Percentiles rank a stretch among this genome's conserved stretches.
Conservation (phyloP, 2,888 invertebrate genomes). For the Phrixothrix hirtus region DNA sequence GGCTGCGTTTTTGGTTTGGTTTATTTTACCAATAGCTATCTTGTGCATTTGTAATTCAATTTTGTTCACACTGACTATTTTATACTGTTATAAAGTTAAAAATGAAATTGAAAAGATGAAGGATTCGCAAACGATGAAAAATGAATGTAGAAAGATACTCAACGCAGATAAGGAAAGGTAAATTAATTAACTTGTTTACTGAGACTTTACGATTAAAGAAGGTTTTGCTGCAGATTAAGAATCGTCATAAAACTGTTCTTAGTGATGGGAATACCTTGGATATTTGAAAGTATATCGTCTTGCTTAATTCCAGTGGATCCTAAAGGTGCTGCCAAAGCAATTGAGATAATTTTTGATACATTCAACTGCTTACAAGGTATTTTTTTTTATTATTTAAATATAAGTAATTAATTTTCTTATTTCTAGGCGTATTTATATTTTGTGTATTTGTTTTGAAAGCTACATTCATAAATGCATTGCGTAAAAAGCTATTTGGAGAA, state of each 20-base stretch:
- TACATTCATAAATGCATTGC: constrained; percentile 46
- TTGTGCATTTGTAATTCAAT: constrained; percentile 68
- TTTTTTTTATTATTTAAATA: not conserved
- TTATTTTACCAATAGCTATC: constrained; percentile 62
- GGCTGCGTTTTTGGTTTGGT: constrained; percentile 35
- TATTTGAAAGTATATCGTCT: constrained; percentile 67
- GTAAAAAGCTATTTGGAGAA: constrained; percentile 18
- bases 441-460: constrained; percentile 72
- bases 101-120: constrained; percentile 73
- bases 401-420: not conserved
- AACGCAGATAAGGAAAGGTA: constrained; percentile 71
- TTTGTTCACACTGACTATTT: constrained; percentile 69
- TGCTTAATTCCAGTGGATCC: constrained; percentile 59
- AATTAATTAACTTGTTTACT: too few species aligned
- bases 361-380: constrained; percentile 72
- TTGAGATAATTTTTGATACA: constrained; percentile 61
- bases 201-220: too few species aligned
- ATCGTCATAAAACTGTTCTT: constrained; percentile 76
- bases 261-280: constrained; percentile 80
- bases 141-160: constrained; percentile 64
- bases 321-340: constrained; percentile 39
- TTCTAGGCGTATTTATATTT: constrained; percentile 65
- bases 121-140: constrained; percentile 64
- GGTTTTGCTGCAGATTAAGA: constrained; percentile 61
- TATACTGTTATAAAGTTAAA: constrained; percentile 73